These are phyloP conservation scores for Anthopleura xanthogrammica DNA, from an alignment of 92 coral and sea anemone genomes.

Conservation along the genomic window DNA sequence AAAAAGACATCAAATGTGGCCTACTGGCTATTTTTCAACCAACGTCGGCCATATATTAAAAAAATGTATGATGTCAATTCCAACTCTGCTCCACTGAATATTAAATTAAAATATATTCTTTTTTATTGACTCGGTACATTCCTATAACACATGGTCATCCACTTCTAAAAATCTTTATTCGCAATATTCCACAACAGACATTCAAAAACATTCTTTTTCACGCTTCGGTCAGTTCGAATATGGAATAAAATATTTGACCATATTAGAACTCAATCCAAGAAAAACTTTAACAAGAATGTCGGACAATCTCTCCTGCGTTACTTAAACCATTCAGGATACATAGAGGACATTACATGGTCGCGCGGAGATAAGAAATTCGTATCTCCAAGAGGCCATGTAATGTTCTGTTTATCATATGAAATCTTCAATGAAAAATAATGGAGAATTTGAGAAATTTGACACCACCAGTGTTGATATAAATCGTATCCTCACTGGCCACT, in stretches of 20 bases:
- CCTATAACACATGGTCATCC: conserved; percentile 28
- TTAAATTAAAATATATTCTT: not conserved
- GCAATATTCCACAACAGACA: conserved; percentile 10
- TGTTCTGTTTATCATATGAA: too few relatives aligned
- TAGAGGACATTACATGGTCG: too few relatives aligned
- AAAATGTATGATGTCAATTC: not conserved
- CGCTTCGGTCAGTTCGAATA: conserved; percentile 11
- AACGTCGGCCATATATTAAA: too few relatives aligned
- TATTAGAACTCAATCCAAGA: conserved; percentile 1
- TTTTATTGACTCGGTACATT: conserved; percentile 13
- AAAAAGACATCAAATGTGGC: too few relatives aligned
- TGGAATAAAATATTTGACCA: conserved; percentile 1
- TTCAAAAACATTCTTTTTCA: conserved; percentile 28
- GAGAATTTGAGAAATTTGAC: too few relatives aligned
- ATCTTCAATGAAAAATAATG: too few relatives aligned
- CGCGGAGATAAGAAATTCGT: too few relatives aligned
- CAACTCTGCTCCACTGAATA: not conserved
- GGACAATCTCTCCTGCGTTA: not conserved
- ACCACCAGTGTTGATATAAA: too few relatives aligned
- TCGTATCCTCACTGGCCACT: too few relatives aligned
- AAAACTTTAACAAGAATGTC: not conserved
- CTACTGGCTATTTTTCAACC: too few relatives aligned
- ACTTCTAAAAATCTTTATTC: conserved; percentile 1
- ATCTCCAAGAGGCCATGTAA: too few relatives aligned
- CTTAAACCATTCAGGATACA: not conserved